A percentile compares a stretch with the other conserved stretches of the same genome.
phyloP scores from a whole-genome alignment of 2,797 vertebrate species.

The Neopelma chrysocephalum region DNA sequence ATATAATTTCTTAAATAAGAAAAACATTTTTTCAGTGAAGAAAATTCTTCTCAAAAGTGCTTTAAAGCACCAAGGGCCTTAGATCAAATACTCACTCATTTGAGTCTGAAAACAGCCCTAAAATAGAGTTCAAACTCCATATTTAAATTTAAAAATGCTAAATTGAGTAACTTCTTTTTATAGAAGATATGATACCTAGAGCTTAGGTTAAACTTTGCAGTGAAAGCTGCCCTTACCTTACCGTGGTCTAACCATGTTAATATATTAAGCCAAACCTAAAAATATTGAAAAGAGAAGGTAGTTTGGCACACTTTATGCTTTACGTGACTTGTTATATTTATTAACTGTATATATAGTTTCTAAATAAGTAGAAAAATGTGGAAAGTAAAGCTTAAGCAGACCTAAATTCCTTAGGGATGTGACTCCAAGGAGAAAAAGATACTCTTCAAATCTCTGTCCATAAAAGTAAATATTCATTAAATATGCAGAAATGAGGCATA shows the following conservation, averaged over 20 bases:
- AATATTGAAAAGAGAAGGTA: constrained; percentile 14
- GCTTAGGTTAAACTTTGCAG: constrained; percentile 18
- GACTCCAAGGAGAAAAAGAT: neutral
- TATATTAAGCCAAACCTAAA: constrained; percentile 46
- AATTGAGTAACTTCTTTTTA: constrained; percentile 41
- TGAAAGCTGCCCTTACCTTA: constrained; percentile 14
- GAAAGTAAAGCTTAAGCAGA: constrained; percentile 21
- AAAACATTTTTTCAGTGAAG: neutral
- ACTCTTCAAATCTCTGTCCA: neutral
- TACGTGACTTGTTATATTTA: constrained; percentile 35
- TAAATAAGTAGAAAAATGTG: constrained; percentile 35
- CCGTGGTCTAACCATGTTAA: neutral
- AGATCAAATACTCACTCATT: neutral
- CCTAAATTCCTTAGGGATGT: constrained; percentile 6
- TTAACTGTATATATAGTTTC: constrained; percentile 39
- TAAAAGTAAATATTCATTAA: constrained; percentile 19
- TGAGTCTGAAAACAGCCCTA: constrained; percentile 15
- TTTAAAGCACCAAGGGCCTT: neutral
- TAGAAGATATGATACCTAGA: neutral
- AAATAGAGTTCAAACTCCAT: neutral
- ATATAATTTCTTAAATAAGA: neutral
- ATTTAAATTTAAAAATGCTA: constrained; percentile 43
- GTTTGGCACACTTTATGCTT: neutral
- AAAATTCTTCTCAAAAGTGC: neutral
- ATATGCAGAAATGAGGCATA: neutral